Percentiles rank a stretch among this genome's conserved stretches.
phyloP scores from a whole-genome alignment of 2,797 vertebrate species.

The Danio kyathit region DNA sequence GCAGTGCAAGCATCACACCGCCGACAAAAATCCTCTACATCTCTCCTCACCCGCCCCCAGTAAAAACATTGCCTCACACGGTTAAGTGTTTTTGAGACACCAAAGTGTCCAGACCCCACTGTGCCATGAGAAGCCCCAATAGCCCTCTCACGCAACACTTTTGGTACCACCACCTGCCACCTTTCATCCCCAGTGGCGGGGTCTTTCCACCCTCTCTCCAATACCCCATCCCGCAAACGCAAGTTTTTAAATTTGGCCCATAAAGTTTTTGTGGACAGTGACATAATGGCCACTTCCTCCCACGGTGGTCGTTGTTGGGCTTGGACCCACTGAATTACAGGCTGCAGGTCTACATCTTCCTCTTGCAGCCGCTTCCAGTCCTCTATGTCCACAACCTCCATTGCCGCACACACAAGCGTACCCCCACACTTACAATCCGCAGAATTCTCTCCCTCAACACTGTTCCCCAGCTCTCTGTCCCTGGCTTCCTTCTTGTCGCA shows the following conservation, averaged over 20 bases:
- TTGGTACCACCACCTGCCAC: no score
- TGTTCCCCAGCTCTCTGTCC: not conserved
- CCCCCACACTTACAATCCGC: not conserved
- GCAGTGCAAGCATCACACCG: slow-evolving; percentile 31
- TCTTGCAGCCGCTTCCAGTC: slow-evolving; percentile 39
- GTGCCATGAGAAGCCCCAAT: no score
- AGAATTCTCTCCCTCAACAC: no score
- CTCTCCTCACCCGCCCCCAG: not conserved
- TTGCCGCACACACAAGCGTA: not conserved
- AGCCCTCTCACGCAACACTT: no score
- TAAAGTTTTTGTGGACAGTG: not conserved
- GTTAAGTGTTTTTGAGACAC: slow-evolving; percentile 47
- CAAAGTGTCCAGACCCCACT: slow-evolving; percentile 30
- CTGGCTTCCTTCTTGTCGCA: slow-evolving; percentile 12
- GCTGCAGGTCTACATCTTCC: slow-evolving; percentile 36
- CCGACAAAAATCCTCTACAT: slow-evolving; percentile 28
- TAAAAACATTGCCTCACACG: slow-evolving; percentile 12
- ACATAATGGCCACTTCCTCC: not conserved
- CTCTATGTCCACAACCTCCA: not conserved
- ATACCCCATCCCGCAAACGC: no score
- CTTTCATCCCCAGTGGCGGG: no score
- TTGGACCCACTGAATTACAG: slow-evolving; percentile 47
- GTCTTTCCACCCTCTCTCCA: no score
- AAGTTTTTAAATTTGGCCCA: slow-evolving; percentile 15
- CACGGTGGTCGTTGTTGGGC: not conserved